phyloP scores from a whole-genome alignment of 2,888 invertebrate genomes.

The Melangyna quadrimaculata region DNA sequence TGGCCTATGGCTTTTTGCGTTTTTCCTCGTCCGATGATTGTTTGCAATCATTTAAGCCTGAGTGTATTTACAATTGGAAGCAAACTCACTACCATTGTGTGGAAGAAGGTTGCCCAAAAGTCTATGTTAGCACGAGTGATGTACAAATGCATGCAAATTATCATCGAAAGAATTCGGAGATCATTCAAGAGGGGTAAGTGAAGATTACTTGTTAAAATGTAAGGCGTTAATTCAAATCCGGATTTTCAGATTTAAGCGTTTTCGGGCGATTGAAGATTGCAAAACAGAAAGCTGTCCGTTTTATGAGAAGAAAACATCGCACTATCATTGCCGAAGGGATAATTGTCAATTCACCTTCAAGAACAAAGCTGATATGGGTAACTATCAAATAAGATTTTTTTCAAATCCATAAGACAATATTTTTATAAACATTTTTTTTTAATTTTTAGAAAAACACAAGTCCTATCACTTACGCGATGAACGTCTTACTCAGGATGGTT shows the following conservation, averaged over 20 bases:
- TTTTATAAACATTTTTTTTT: neutral
- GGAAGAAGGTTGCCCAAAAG: constrained; percentile 95
- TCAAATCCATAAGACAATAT: neutral
- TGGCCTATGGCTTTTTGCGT: constrained; percentile 91
- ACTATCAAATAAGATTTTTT: constrained; percentile 69
- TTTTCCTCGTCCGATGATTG: constrained; percentile 98
- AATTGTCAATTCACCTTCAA: constrained; percentile 98
- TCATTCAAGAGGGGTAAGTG: constrained; percentile 92
- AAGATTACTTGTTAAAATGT: neutral
- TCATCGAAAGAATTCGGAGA: constrained; percentile 98
- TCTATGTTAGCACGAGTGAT: constrained; percentile 98
- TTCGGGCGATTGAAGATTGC: constrained; percentile 97
- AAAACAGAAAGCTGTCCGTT: constrained; percentile 95
- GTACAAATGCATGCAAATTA: constrained; percentile 99
- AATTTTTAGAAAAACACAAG: constrained; percentile 96
- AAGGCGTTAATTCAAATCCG: neutral
- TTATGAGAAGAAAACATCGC: constrained; percentile 96
- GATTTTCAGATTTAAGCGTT: constrained; percentile 90
- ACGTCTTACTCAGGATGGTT: constrained; percentile 96
- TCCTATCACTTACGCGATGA: constrained; percentile 99
- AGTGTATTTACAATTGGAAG: constrained; percentile 91
- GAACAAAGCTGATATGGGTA: constrained; percentile 99
- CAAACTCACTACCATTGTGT: constrained; percentile 92
- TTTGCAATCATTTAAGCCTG: constrained; percentile 88
- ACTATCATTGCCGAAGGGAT: constrained; percentile 96